Conservation (phyloP, 2,888 invertebrate genomes). For the Herminia tarsipennalis region DNA sequence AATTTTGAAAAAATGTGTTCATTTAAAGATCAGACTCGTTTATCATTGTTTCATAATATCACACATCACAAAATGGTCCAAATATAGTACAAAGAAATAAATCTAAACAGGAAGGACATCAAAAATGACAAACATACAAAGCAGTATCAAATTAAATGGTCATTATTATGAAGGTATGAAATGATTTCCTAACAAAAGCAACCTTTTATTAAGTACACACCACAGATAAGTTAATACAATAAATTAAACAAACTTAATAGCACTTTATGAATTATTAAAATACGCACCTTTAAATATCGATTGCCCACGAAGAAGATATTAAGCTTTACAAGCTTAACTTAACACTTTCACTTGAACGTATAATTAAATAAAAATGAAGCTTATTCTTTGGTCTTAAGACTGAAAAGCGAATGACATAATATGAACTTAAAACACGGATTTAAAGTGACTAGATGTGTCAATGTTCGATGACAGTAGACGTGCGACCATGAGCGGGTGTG, state of each 20-base stretch:
- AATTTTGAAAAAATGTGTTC: slow-evolving; percentile 8
- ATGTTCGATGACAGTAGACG: slow-evolving; percentile 56
- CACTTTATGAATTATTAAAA: slow-evolving; percentile 41
- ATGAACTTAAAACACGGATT: slow-evolving; percentile 39
- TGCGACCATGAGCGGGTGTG: slow-evolving; percentile 81
- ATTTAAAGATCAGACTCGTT: neutral
- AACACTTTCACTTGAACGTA: slow-evolving; percentile 46
- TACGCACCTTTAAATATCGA: slow-evolving; percentile 56
- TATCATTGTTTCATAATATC: slow-evolving; percentile 9
- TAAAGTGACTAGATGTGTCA: slow-evolving; percentile 74
- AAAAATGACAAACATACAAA: slow-evolving; percentile 33
- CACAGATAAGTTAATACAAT: slow-evolving; percentile 35
- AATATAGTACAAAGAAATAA: no score
- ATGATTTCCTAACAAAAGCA: slow-evolving; percentile 32
- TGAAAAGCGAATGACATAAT: slow-evolving; percentile 42
- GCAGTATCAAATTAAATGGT: slow-evolving; percentile 25
- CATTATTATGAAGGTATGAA: slow-evolving; percentile 26
- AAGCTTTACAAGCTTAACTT: slow-evolving; percentile 42
- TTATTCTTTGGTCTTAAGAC: slow-evolving; percentile 33
- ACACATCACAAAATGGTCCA: slow-evolving; percentile 10
- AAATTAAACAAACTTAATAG: slow-evolving; percentile 22
- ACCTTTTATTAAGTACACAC: slow-evolving; percentile 26
- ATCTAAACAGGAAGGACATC: no score
- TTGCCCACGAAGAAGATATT: slow-evolving; percentile 45
- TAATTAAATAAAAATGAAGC: slow-evolving; percentile 35